Base-by-base conservation (phyloP, 2,888 invertebrate genomes). In the Exocentrus adspersus region DNA sequence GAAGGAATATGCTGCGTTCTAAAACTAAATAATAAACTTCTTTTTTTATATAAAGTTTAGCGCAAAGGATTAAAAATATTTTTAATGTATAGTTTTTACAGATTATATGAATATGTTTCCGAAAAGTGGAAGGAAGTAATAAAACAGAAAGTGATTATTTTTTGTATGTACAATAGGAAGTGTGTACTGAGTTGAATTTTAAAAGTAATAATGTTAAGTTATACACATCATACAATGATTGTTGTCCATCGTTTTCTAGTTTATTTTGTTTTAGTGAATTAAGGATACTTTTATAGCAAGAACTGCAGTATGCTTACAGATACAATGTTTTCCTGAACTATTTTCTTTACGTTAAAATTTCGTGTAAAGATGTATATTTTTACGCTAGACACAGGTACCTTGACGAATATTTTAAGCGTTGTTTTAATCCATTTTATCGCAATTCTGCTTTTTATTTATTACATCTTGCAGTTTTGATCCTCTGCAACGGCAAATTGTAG, bases 1-100 rank as follows among this genome's bases (percentile, higher is more conserved):
- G 62, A 53, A 71, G 62, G 12, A 68, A 62, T 48, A 60, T 68
- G 60, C 42, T 62, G 56, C 51, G 65, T 48, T 64, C 42, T 20
- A 65, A 43, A 64, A 65, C 32, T 67, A 59, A 65, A 46, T 59
- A 59, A 32, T 17, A 16, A 45, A 17, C 17, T 46, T 9, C 2
- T 21, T 9, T 3, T 9, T 16, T 14, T 54, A 9, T n/a, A n/a
- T n/a, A 12, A 3, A 24, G 14, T 9, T 24, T 45, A 24, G 28
- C 37, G 24, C 45, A 53, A 16, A 37, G 17, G 52, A 45, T 21
- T 16, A 41, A 60, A 56, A 56, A 41, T 50, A 50, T 62, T 62
- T 62, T 56, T 56, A 56, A 56, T 56, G 56, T 56, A 56, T 53
- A 48, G 50, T 43, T 43, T 56, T 61, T 61, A 48, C 54, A 54